phyloP scores from a whole-genome alignment of 1,140 invertebrate species.

The Conus ventricosus region DNA sequence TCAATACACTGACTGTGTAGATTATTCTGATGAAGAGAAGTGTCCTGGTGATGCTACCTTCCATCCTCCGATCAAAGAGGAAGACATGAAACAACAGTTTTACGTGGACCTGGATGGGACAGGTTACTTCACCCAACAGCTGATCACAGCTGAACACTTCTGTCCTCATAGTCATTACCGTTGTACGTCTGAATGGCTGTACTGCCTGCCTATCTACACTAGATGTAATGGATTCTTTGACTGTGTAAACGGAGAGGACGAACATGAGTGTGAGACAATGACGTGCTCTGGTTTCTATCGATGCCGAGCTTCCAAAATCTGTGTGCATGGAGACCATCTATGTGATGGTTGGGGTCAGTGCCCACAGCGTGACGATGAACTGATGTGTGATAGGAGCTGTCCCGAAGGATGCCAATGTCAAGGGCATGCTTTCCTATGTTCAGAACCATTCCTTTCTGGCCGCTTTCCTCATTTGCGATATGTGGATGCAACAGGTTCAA shows the following conservation, averaged over 20 bases:
- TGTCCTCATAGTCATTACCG: constrained; percentile 21
- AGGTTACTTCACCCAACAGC: not conserved
- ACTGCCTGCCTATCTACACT: not conserved
- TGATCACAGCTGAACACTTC: not conserved
- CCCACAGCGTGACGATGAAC: constrained; percentile 40
- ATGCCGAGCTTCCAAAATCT: constrained; percentile 24
- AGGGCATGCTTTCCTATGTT: constrained; percentile 3
- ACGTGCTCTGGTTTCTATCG: constrained; percentile 35
- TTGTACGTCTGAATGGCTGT: not conserved
- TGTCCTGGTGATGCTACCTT: not conserved
- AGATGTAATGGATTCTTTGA: constrained; percentile 24
- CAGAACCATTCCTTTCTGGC: not conserved
- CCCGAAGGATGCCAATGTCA: constrained; percentile 49
- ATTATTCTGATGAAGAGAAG: too few relatives aligned
- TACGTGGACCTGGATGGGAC: not conserved
- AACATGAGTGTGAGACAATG: not conserved
- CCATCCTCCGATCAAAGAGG: not conserved
- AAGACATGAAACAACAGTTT: not conserved
- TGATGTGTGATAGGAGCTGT: constrained; percentile 19
- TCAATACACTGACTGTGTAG: too few relatives aligned
- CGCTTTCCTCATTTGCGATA: not conserved
- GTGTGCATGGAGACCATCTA: constrained; percentile 18
- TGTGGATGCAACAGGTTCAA: not conserved
- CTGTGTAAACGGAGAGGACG: not conserved
- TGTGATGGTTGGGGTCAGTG: constrained; percentile 36